Evolutionary conservation across 2,797 vertebrate species (phyloP), one percentile per base, ranked within the genome.

Genomic region (Siniperca undulata): DNA sequence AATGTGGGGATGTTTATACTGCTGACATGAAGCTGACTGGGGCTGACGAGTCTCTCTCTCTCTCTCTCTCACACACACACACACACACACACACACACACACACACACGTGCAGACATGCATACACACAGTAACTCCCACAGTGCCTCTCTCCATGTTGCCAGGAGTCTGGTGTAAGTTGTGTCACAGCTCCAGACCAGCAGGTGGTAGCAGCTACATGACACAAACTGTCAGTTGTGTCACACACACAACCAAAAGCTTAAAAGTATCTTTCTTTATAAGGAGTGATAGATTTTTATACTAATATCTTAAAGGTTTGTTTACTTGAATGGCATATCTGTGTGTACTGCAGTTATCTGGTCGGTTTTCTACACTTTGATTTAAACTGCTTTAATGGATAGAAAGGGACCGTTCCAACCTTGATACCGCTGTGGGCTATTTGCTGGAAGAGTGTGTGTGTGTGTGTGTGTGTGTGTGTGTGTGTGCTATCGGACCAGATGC

Each of bases 131-230:
- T 36, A 5, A 34, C 5, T 55, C 65, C 36, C 38, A 44, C 19
- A 61, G 8, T n/a, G 30, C 4, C 24, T 38, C 46, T 34, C 55
- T 65, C 22, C 22, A 4, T 50, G 40, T n/a, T 60, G 44, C 24
- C 14, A 24, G 19, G 9, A 34, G 8, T 65, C 36, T 85, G 52
- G 1, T 56, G 3, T 55, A 53, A 66, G 34, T 7, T 64, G 60
- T 42, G 74, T 76, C 36, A 61, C 65, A 67, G 61, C 48, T 69
- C 22, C 38, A 61, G 13, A 77, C 82, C 86, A 85, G 82, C 72
- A 83, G 84, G 73, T 85, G 86, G 84, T 61, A 84, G 84, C 80
- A 89, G 56, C 67, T 70, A 36, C 22, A 38, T 34, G 19, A 76
- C 50, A 66, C 17, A 12, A 55, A 60, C 48, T 36, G 52, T 36